These are phyloP conservation scores for Nephila pilipes DNA, from an alignment of 1,140 invertebrate species.

Conservation along the genomic window DNA sequence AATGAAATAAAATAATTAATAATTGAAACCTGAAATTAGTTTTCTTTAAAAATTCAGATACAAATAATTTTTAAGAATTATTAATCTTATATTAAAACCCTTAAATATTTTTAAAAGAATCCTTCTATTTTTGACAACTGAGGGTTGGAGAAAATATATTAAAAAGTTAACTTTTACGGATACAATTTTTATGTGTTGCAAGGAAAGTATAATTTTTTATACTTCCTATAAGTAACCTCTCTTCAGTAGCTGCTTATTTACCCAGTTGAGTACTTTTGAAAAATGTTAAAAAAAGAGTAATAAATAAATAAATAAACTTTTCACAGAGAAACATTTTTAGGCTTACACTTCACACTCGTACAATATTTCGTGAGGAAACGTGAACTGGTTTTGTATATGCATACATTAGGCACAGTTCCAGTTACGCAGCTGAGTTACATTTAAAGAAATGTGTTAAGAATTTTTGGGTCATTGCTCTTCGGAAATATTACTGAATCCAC, in stretches of 20 bases:
- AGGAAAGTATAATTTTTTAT: background rate
- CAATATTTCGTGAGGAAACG: background rate
- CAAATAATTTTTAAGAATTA: no score
- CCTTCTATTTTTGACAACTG: no score
- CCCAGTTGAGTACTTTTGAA: background rate
- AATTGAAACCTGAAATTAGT: no score
- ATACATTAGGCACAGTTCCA: conserved; percentile 37
- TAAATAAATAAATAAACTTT: background rate
- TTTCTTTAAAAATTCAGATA: no score
- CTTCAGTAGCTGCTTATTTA: background rate
- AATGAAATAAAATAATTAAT: no score
- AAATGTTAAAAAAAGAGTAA: background rate
- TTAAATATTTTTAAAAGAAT: no score
- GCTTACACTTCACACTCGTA: background rate
- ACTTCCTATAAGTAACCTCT: background rate
- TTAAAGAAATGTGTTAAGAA: background rate
- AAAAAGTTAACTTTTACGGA: background rate
- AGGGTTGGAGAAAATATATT: background rate
- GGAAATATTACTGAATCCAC: background rate
- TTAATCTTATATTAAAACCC: no score
- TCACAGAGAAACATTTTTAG: background rate
- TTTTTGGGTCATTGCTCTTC: background rate
- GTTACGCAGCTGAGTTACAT: background rate
- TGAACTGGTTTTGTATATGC: conserved; percentile 16
- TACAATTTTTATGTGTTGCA: background rate